Conservation (phyloP, 2,797 vertebrate genomes). For the Cyclopterus lumpus region DNA sequence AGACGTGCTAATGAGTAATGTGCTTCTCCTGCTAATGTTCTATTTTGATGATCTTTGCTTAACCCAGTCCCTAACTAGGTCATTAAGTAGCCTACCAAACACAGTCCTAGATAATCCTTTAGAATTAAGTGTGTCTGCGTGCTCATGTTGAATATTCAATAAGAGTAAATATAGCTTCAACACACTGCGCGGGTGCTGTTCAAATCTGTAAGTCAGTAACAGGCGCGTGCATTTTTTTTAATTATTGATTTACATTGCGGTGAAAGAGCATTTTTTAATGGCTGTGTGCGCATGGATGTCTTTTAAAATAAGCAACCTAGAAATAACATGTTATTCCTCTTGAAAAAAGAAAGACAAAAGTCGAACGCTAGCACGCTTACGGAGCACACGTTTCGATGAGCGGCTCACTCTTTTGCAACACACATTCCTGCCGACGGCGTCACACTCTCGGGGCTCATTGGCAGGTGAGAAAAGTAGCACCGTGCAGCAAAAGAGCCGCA, state of each 20-base stretch:
- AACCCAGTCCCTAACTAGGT: constrained; percentile 71
- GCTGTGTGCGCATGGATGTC: neutral
- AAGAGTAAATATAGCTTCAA: constrained; percentile 65
- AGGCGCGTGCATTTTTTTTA: constrained; percentile 29
- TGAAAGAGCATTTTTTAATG: constrained; percentile 24
- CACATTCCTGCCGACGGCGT: neutral
- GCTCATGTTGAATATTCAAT: constrained; percentile 61
- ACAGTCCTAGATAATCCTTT: constrained; percentile 70
- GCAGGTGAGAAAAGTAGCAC: neutral
- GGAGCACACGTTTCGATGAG: neutral
- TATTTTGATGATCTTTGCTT: constrained; percentile 72
- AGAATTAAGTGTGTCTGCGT: constrained; percentile 65
- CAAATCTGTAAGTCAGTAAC: constrained; percentile 29
- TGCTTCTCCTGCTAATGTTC: constrained; percentile 67
- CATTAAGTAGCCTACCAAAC: constrained; percentile 70
- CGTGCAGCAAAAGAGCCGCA: neutral
- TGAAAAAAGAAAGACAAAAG: neutral
- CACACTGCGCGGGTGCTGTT: constrained; percentile 34
- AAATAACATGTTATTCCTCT: neutral
- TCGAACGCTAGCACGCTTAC: neutral
- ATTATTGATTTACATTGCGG: constrained; percentile 27
- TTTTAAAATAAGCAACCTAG: neutral
- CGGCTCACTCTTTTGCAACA: neutral
- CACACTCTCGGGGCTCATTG: neutral
- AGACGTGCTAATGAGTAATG: constrained; percentile 44